Percentiles rank a stretch among this genome's conserved stretches.
phyloP scores from a whole-genome alignment of 1,140 invertebrate species.

The Psilanteris sp. region DNA sequence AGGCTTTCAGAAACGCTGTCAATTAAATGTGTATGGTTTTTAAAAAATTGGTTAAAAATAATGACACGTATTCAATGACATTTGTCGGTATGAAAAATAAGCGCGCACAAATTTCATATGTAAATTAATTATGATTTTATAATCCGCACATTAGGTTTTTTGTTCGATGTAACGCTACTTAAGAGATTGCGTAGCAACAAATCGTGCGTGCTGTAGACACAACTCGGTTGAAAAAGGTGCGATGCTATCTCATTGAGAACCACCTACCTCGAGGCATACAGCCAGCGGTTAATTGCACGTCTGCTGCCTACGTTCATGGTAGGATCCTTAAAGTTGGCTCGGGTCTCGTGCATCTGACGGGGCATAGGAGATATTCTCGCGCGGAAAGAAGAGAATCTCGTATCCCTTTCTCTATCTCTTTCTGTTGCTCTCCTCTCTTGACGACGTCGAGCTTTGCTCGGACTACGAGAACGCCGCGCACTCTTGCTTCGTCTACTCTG shows the following conservation, averaged over 20 bases:
- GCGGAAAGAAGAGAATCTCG: constrained; percentile 17
- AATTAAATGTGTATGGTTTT: too few relatives aligned
- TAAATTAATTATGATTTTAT: too few relatives aligned
- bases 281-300: constrained; percentile 78
- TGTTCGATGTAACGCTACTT: constrained; percentile 40
- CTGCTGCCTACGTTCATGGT: constrained; percentile 68
- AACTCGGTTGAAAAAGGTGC: constrained; percentile 48
- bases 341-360: constrained; percentile 61
- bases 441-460: constrained; percentile 3
- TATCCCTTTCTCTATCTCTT: constrained; percentile 1
- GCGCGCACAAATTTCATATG: too few relatives aligned
- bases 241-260: constrained; percentile 66
- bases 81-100: too few relatives aligned
- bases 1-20: too few relatives aligned
- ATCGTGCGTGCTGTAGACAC: constrained; percentile 43
- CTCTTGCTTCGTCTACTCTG: constrained; percentile 47
- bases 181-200: constrained; percentile 57
- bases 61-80: too few relatives aligned
- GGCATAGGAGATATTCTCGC: constrained; percentile 47
- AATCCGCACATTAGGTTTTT: too few relatives aligned
- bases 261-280: constrained; percentile 69
- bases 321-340: constrained; percentile 73
- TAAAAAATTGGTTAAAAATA: too few relatives aligned
- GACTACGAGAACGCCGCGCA: constrained; percentile 26
- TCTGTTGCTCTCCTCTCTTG: constrained; percentile 9